Base-by-base conservation (phyloP, 2,113 vertebrate species). In the Blennius ocellaris region DNA sequence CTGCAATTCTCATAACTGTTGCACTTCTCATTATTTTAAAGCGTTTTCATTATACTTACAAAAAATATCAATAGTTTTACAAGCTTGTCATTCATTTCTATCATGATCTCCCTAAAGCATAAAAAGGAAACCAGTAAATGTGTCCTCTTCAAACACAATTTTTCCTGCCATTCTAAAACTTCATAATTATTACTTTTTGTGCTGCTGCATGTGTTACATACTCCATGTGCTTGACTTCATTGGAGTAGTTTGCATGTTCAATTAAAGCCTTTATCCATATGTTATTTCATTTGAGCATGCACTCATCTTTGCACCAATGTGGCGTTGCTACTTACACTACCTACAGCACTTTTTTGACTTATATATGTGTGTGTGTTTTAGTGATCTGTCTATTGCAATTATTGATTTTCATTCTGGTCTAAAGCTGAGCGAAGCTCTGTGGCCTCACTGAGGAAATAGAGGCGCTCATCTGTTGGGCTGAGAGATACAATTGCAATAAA, bases 391-490 rank as follows among this genome's bases (percentile, higher is more conserved):
- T 53, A 8, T 30, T 51, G 64, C 78, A 66, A 74, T 87, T 76
- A 90, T 89, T 86, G 84, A 89, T 86, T 89, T 81, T 53, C 60
- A 65, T 61, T 80, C 37, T 63, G 53, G 69, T 80, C 49, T 30
- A 47, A 74, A 76, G 64, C 78, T 60, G 76, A 62, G 21, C 36
- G 54, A 77, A 71, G 65, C 69, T 73, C 64, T 59, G 70, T 0
- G n/a, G 76, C 41, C 58, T 71, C 40, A n/a, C 43, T 54, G 51
- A 81, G 79, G 76, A 84, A 81, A 82, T 70, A 49, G 62, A 52
- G 58, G 65, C 53, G 57, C 68, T 51, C 62, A 52, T 86, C 66
- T 69, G 67, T 67, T 67, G 66, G 69, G 68, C 61, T 39, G 15
- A 66, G 56, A 72, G 67, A 78, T 55, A 76, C 69, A 62, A 66